phyloP scores from a whole-genome alignment of 30 jellyfish, hydroid and myxozoan species.

The Hydra vulgaris region DNA sequence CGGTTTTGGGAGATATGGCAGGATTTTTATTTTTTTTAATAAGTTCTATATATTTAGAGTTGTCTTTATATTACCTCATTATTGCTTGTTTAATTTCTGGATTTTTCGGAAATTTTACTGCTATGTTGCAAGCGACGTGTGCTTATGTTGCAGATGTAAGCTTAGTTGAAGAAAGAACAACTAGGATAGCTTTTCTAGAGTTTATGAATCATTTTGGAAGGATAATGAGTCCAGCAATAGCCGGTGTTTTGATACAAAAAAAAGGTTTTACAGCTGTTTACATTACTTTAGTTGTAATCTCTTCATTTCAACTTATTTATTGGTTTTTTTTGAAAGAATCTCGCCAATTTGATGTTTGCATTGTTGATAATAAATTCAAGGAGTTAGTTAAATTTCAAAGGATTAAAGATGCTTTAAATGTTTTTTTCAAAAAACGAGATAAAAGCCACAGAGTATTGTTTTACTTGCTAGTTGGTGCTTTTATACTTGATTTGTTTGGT shows the following conservation, averaged over 20 bases:
- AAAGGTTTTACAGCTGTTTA: constrained; percentile 52
- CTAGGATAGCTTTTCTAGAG: constrained; percentile 58
- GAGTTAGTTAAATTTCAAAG: constrained; percentile 5
- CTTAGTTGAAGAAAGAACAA: constrained; percentile 40
- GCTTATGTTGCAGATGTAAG: constrained; percentile 83
- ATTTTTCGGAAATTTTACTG: constrained; percentile 64
- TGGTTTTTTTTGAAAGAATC: constrained; percentile 52
- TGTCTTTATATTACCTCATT: constrained; percentile 36
- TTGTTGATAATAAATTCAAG: not conserved
- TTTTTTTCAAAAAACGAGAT: constrained; percentile 31
- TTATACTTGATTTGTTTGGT: constrained; percentile 21
- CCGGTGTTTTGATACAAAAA: constrained; percentile 60
- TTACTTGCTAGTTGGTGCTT: constrained; percentile 28
- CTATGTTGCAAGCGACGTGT: constrained; percentile 55
- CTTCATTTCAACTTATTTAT: constrained; percentile 28
- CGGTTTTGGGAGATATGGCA: constrained; percentile 52
- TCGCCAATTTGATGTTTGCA: constrained; percentile 10
- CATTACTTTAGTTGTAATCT: constrained; percentile 34
- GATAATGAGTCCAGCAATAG: constrained; percentile 40
- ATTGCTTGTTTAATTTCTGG: constrained; percentile 61
- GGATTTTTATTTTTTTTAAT: constrained; percentile 31
- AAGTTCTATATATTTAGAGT: constrained; percentile 31
- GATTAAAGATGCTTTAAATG: constrained; percentile 16
- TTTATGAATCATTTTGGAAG: constrained; percentile 68
- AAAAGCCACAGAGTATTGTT: constrained; percentile 22